phyloP scores from a whole-genome alignment of 2,113 vertebrate species.

The Mastomys natalensis region DNA sequence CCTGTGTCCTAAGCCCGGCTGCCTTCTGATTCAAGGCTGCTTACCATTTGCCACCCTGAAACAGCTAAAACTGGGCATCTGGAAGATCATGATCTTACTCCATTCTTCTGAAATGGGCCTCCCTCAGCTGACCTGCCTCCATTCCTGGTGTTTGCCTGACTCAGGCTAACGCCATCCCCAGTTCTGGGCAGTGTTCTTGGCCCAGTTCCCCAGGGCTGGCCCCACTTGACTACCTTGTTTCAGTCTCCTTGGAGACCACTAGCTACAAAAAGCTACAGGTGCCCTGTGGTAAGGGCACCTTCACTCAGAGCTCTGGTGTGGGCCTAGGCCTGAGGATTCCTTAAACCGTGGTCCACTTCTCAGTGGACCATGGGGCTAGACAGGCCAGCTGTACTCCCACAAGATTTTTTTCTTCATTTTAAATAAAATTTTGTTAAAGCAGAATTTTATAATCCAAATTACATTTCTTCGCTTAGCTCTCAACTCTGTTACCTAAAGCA shows the following conservation, averaged over 20 bases:
- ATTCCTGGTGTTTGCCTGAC: not conserved
- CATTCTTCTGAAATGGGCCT: not conserved
- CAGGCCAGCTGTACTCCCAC: not conserved
- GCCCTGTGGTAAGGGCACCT: not conserved
- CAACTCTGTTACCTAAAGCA: constrained; percentile 89
- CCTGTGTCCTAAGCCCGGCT: accelerated
- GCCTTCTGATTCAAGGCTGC: not conserved
- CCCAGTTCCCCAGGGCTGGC: not conserved
- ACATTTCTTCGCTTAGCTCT: constrained; percentile 92
- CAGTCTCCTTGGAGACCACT: accelerated
- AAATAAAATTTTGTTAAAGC: constrained; percentile 97
- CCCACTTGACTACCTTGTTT: not conserved
- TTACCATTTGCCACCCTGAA: not conserved
- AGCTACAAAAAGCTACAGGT: not conserved
- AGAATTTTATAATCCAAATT: constrained; percentile 96
- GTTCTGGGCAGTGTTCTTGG: not conserved
- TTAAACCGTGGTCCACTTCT: no score
- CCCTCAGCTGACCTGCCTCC: not conserved
- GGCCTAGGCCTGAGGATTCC: not conserved
- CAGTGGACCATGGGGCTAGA: accelerated
- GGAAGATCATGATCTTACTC: not conserved
- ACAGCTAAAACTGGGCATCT: not conserved
- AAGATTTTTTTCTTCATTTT: not conserved
- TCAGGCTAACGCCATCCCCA: not conserved
- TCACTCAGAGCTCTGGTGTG: not conserved